Conservation (phyloP, 2,113 vertebrate genomes). For the Empidonax alnorum region DNA sequence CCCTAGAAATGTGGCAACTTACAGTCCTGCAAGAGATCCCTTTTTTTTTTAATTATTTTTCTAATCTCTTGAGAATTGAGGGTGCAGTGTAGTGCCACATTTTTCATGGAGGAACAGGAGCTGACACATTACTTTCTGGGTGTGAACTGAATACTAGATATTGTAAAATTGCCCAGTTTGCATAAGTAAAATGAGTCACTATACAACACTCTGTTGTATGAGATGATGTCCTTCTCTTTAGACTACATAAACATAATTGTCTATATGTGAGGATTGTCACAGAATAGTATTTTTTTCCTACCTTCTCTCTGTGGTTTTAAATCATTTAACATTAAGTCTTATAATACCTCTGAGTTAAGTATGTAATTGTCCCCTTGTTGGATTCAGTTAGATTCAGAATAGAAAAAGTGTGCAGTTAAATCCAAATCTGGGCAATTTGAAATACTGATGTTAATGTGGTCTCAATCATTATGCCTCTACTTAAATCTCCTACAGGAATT, state of each 20-base stretch:
- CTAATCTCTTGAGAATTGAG: not conserved
- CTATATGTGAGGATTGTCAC: not conserved
- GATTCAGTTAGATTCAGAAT: slow-evolving; percentile 1
- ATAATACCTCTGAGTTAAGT: not conserved
- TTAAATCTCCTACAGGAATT: slow-evolving; percentile 1
- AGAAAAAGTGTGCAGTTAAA: not conserved
- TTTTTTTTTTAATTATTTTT: not conserved
- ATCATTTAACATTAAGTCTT: not conserved
- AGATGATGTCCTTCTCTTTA: not conserved
- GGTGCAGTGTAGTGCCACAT: not conserved
- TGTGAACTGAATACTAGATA: not conserved
- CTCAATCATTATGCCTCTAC: not conserved
- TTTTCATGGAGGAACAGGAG: not conserved
- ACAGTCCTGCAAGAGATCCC: not conserved
- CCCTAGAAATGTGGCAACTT: not conserved
- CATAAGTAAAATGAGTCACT: not conserved
- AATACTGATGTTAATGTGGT: slow-evolving; percentile 1
- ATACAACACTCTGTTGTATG: not conserved
- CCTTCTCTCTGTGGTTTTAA: not conserved
- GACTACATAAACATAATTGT: not conserved
- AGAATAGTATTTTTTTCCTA: not conserved
- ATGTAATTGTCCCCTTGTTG: not conserved
- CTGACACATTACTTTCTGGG: not conserved
- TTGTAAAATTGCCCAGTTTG: not conserved
- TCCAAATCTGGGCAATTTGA: slow-evolving; percentile 18